phyloP scores from a whole-genome alignment of 2,113 vertebrate genomes.

The Osmerus mordax region DNA sequence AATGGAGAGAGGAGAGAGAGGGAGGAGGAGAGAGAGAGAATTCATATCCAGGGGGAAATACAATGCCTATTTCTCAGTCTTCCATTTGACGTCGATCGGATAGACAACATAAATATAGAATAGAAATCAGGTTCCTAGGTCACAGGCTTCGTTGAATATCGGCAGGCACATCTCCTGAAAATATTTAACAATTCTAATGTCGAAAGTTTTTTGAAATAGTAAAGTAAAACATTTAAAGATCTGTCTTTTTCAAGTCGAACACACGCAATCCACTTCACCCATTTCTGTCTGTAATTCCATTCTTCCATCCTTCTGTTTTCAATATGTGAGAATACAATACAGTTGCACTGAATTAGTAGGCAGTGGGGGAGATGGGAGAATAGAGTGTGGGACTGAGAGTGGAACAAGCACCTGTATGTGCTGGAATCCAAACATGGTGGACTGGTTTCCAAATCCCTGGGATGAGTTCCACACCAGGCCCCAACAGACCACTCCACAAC shows the following conservation, averaged over 20 bases:
- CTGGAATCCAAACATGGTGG: not conserved
- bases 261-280: no score
- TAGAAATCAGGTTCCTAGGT: constrained; percentile 1
- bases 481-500: no score
- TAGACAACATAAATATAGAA: not conserved
- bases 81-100: not conserved
- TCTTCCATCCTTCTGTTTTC: no score
- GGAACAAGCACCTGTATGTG: not conserved
- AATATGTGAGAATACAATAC: no score
- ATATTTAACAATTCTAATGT: no score
- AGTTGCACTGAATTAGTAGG: not conserved
- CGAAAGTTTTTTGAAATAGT: not conserved
- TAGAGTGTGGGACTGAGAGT: not conserved
- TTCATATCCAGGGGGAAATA: no score
- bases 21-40: no score
- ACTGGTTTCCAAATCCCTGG: not conserved
- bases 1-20: no score
- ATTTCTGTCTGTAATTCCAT: no score
- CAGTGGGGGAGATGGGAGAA: not conserved
- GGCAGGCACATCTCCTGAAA: no score
- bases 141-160: not conserved
- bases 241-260: no score
- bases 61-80: not conserved
- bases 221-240: not conserved
- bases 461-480: not conserved